phyloP scores from a whole-genome alignment of 2,113 vertebrate genomes.

The Origma solitaria region DNA sequence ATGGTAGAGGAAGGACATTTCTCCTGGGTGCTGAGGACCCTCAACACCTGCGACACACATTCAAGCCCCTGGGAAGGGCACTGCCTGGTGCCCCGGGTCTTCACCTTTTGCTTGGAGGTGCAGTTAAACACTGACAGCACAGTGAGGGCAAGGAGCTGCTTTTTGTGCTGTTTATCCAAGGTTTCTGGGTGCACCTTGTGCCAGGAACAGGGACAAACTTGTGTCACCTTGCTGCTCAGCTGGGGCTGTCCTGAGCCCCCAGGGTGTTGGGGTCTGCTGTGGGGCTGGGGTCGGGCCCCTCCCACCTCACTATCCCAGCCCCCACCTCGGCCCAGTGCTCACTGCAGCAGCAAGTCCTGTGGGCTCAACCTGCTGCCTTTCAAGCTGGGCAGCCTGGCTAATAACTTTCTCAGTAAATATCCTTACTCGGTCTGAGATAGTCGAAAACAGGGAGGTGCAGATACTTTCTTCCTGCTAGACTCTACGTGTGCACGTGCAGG shows the following conservation, averaged over 20 bases:
- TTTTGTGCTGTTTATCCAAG: neutral
- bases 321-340: neutral
- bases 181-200: neutral
- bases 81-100: fast-evolving
- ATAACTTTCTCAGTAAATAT: neutral
- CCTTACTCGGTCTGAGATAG: neutral
- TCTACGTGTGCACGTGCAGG: fast-evolving
- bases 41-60: fast-evolving
- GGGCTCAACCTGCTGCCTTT: neutral
- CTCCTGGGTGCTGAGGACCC: neutral
- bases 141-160: fast-evolving
- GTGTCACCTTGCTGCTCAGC: fast-evolving
- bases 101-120: fast-evolving
- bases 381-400: neutral
- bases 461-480: neutral
- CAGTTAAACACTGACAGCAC: neutral
- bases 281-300: neutral
- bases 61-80: neutral
- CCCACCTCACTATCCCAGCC: neutral
- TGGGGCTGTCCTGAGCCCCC: neutral
- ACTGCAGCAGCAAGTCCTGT: neutral
- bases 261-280: fast-evolving
- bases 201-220: neutral
- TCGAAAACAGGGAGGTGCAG: neutral
- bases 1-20: neutral